Percentiles rank a stretch among this genome's conserved stretches.
Evolutionary conservation across 2,888 invertebrate genomes (phyloP).

Genomic region (Petrolisthes manimaculis): DNA sequence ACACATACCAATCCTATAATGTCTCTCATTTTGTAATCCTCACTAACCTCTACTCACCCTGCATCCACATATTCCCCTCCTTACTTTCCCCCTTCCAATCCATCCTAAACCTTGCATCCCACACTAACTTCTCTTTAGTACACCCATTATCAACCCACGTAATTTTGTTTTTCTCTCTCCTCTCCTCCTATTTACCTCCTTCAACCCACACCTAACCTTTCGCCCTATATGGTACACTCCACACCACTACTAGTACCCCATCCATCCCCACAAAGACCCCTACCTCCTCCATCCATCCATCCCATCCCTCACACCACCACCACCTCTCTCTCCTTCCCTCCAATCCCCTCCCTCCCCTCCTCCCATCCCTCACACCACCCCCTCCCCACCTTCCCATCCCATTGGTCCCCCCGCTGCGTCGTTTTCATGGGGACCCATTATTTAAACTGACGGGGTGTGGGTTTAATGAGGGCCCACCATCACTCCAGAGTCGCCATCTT

Average conservation of each 20-base stretch:
- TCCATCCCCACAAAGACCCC: background rate
- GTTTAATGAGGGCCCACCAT: slow-evolving; percentile 59
- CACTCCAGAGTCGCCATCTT: slow-evolving; percentile 51
- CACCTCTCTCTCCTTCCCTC: slow-evolving; percentile 15
- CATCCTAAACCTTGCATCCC: background rate
- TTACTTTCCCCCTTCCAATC: background rate
- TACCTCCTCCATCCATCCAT: background rate
- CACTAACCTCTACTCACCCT: background rate
- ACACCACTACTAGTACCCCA: background rate
- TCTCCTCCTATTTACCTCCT: background rate
- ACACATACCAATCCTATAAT: background rate
- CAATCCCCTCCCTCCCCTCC: background rate
- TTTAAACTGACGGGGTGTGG: slow-evolving; percentile 60
- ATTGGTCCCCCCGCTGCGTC: slow-evolving; percentile 41
- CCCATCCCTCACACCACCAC: slow-evolving; percentile 17
- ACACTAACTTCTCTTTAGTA: background rate
- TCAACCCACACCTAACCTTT: background rate
- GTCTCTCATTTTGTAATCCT: background rate
- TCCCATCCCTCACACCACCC: background rate
- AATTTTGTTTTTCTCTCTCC: background rate
- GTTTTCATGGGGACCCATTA: slow-evolving; percentile 59
- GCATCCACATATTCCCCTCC: background rate
- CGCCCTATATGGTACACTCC: too few relatives aligned
- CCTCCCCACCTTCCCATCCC: slow-evolving; percentile 25
- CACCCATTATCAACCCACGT: background rate